Evolutionary conservation across 2,113 vertebrate species (phyloP).

Genomic region (Sorex fumeus): DNA sequence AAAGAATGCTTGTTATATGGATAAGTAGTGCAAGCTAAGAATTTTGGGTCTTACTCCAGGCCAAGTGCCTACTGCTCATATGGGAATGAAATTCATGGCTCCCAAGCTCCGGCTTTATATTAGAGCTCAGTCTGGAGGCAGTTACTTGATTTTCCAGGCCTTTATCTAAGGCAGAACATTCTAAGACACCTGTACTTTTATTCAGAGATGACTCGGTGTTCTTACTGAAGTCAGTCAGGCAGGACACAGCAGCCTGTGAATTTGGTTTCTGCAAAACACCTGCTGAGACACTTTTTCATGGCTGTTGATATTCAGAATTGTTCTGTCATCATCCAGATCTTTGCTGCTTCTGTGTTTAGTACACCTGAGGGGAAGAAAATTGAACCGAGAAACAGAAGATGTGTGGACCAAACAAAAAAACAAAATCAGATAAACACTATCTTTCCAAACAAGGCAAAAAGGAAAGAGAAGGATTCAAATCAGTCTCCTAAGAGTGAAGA

Average conservation of each 20-base stretch:
- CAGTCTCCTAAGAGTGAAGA: conserved; percentile 58
- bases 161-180: conserved; percentile 35
- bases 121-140: neutral
- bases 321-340: conserved; percentile 23
- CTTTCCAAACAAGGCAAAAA: conserved; percentile 37
- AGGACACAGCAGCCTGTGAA: neutral
- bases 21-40: neutral
- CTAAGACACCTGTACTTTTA: conserved; percentile 2
- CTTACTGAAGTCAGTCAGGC: neutral
- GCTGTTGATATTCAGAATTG: conserved; percentile 2
- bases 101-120: neutral
- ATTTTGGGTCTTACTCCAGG: neutral
- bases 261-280: conserved; percentile 42
- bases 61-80: neutral
- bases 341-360: conserved; percentile 30
- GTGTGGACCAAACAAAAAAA: neutral
- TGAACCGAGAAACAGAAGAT: conserved; percentile 59
- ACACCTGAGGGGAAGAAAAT: conserved; percentile 62
- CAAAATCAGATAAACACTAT: conserved; percentile 45
- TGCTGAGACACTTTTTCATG: neutral
- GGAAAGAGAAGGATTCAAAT: conserved; percentile 54
- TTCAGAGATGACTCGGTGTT: conserved; percentile 14
- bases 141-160: conserved; percentile 32
- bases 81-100: neutral
- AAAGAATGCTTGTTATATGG: conserved; percentile 24